Conservation (phyloP, 2,113 vertebrate species). For the Dermatemys mawii region DNA sequence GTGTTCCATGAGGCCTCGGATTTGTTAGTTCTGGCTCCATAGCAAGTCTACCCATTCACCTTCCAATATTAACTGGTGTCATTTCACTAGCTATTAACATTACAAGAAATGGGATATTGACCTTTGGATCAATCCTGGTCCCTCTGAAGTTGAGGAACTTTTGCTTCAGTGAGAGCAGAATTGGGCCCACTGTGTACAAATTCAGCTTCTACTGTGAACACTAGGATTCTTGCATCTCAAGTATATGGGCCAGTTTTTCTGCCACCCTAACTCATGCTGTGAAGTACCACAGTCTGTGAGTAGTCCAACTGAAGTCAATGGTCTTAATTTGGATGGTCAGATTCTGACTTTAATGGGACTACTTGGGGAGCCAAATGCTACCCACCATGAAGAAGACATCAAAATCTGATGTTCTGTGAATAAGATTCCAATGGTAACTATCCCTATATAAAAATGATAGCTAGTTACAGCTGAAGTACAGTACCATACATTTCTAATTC, state of each 20-base stretch:
- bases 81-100: slow-evolving; percentile 24
- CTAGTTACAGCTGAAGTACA: not conserved
- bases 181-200: not conserved
- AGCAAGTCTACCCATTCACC: not conserved
- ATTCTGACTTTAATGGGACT: not conserved
- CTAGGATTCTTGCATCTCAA: slow-evolving; percentile 8
- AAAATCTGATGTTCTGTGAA: not conserved
- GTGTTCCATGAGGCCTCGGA: not conserved
- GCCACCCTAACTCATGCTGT: not conserved
- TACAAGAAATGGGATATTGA: not conserved
- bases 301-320: not conserved
- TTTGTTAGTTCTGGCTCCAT: not conserved
- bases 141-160: slow-evolving; percentile 25
- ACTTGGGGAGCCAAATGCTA: not conserved
- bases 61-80: not conserved
- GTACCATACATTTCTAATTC: not conserved
- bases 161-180: not conserved
- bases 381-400: not conserved
- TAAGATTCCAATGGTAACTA: not conserved
- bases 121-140: not conserved
- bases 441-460: fast-evolving
- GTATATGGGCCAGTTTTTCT: not conserved
- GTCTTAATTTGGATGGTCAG: not conserved
- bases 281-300: fast-evolving
- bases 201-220: not conserved